Evolutionary conservation across 1,140 invertebrate genomes (phyloP), one percentile per base, ranked within the genome.

Genomic region (Leptinotarsa texana): DNA sequence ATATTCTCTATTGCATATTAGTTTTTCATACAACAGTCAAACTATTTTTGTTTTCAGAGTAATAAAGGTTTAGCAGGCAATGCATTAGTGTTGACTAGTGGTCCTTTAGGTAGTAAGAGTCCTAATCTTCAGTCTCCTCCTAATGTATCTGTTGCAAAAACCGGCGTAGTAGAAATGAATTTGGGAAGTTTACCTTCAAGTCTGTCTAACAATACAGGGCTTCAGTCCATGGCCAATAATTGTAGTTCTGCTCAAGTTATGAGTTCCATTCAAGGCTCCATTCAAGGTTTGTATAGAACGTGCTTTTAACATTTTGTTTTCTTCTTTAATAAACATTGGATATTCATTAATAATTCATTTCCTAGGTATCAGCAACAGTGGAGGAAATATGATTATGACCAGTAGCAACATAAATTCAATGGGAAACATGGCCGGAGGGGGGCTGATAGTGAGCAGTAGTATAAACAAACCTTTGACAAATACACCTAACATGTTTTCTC

Each of bases 61-160:
- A 93, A 91, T 81, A 93, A 94, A 84, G 88, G 87, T 79, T 88
- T 94, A 86, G 91, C 93, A 69, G 87, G 90, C 76, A 93, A 93
- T 81, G 87, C 88, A 75, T 86, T 91, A 79, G 90, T 90, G 22
- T 89, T 93, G 88, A 88, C 89, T 66, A 89, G 90, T 82, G 92
- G 90, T 82, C 90, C 90, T 78, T 87, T 94, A 82, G 92, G 92
- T 75, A 94, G 89, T 84, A 94, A 94, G 82, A 94, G 92, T 85
- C 92, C 92, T 65, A 94, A 92, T 81, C 87, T 95, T 84, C 93
- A 94, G 85, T 94, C 93, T 63, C 93, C 93, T 66, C 93, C 93
- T 13, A 94, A 94, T 82, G 91, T 93, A 73, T 88, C 89, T 24
- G 89, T 90, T 18, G 88, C 88, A 42, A 91, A 91, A 80, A 81